Base-by-base conservation (phyloP, 2,797 vertebrate species). In the Lophura swinhoii region DNA sequence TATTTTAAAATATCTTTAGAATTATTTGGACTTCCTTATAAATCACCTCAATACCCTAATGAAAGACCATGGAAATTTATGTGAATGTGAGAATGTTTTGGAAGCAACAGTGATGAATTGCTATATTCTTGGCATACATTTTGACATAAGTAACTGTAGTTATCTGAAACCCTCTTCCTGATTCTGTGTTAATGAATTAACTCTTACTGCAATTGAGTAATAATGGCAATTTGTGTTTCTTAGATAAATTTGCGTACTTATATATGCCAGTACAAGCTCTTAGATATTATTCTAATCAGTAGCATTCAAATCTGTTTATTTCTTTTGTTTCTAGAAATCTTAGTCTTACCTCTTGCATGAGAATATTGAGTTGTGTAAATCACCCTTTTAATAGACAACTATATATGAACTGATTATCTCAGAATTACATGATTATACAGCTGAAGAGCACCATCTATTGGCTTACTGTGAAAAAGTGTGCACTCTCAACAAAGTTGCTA, bases 401-500 rank as follows among this genome's bases (percentile, higher is more conserved):
- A 20, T 14, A 14, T 6, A 39, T 1, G 22, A 83, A 39, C 35
- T 80, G 46, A 89, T 85, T 92, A 64, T 10, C 21, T 63, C 31
- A 53, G 28, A 81, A 63, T 81, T 70, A 28, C 49, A 53, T 92
- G 92, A 95, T 89, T 90, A 81, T 26, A 59, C 76, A 95, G 93
- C 73, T 91, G 91, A 95, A 96, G 70, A 91, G 91, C 95, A 92
- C 94, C 95, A 95, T 96, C 94, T 96, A 46, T 95, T 76, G 94
- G 89, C 44, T 58, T 79, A 9, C 13, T 73, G 16, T 55, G 77
- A 69, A 88, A 90, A 88, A 31, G 60, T 29, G 4, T 58, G 13
- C 33, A 21, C 5, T 21, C 68, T 85, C 39, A 60, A 7, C 81
- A 14, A 87, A 80, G 24, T 44, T 39, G 24, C 39, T 75, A 33